Evolutionary conservation across 2,888 invertebrate species (phyloP).

Genomic region (Parnassius apollo): DNA sequence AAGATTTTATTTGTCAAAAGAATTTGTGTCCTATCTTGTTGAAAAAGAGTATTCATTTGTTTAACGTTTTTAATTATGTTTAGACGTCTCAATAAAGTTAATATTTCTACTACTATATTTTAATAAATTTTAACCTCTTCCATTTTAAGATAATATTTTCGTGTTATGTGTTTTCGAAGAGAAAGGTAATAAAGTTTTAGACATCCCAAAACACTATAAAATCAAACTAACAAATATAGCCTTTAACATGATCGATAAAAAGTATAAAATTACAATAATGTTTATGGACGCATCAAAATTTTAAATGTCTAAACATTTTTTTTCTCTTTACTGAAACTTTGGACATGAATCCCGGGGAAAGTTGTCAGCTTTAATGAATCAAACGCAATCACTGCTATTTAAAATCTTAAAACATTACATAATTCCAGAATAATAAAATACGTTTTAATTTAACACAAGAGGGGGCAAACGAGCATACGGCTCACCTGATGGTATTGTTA

Average conservation of each 20-base stretch:
- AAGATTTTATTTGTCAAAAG: not conserved
- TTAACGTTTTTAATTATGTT: not conserved
- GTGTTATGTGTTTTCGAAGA: not conserved
- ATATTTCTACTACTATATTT: conserved; percentile 5
- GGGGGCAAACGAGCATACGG: too few relatives aligned
- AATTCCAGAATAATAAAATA: too few relatives aligned
- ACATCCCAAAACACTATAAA: not conserved
- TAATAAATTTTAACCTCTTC: not conserved
- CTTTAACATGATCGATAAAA: not conserved
- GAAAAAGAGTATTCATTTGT: not conserved
- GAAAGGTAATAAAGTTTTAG: not conserved
- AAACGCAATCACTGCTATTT: too few relatives aligned
- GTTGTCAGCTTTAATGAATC: not conserved
- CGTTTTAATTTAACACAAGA: too few relatives aligned
- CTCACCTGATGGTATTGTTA: too few relatives aligned
- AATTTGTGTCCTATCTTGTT: conserved; percentile 2
- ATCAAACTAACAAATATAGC: conserved; percentile 6
- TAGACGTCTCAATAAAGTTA: conserved; percentile 8
- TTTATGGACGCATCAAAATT: conserved; percentile 9
- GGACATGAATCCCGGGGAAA: conserved; percentile 13
- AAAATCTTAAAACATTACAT: too few relatives aligned
- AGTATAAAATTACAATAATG: conserved; percentile 1
- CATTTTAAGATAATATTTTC: not conserved
- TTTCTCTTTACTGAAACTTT: conserved; percentile 3
- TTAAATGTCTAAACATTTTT: conserved; percentile 22